phyloP scores from a whole-genome alignment of 2,888 invertebrate species.

The Eilema griseolum region DNA sequence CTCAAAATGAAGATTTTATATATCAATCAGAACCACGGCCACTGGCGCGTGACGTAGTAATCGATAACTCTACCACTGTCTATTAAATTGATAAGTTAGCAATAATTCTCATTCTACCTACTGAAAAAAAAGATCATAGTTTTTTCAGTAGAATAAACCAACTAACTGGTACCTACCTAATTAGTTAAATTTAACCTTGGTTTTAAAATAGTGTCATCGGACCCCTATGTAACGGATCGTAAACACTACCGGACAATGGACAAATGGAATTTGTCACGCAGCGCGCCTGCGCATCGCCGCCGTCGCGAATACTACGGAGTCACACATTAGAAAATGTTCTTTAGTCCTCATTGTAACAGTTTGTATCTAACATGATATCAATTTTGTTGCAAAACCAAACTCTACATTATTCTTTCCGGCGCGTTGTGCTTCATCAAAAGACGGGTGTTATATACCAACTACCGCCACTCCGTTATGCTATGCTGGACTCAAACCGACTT shows the following conservation, averaged over 20 bases:
- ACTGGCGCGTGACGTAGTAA: no score
- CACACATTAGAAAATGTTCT: not conserved
- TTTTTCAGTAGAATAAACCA: not conserved
- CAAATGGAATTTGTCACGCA: slow-evolving; percentile 77
- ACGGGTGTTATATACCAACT: no score
- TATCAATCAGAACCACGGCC: no score
- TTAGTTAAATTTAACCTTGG: slow-evolving; percentile 35
- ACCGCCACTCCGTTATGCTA: no score
- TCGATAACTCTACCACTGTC: no score
- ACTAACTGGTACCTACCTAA: not conserved
- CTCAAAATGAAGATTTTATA: no score
- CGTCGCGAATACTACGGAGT: not conserved
- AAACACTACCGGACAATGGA: slow-evolving; percentile 70
- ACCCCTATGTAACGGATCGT: slow-evolving; percentile 67
- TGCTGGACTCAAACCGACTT: no score
- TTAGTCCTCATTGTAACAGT: not conserved
- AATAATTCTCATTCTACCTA: not conserved
- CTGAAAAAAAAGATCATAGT: no score
- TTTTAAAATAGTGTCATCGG: slow-evolving; percentile 37
- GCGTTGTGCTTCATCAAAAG: no score
- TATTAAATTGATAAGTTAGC: not conserved
- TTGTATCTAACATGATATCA: no score
- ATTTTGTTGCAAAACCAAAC: no score
- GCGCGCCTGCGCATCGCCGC: slow-evolving; percentile 52
- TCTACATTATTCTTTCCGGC: no score